phyloP scores from a whole-genome alignment of 1,140 invertebrate genomes.

The Chrysomallon squamiferum region DNA sequence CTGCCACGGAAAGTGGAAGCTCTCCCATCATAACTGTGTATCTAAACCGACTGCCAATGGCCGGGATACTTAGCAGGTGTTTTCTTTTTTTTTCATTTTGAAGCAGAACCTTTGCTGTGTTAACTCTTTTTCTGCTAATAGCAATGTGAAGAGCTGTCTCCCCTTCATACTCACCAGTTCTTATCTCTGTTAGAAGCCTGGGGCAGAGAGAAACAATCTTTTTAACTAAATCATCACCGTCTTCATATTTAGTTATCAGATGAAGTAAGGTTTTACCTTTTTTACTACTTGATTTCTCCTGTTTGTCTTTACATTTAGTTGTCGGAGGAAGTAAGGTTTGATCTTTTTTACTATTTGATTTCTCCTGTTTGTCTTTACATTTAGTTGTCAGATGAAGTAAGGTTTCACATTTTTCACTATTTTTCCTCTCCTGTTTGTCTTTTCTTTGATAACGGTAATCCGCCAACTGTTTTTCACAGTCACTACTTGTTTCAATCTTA shows the following conservation, averaged over 20 bases:
- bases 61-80: conserved; percentile 20
- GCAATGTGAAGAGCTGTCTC: conserved; percentile 42
- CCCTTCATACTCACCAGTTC: conserved; percentile 29
- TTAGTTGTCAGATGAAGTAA: conserved; percentile 13
- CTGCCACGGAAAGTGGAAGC: conserved; percentile 38
- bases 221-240: conserved; percentile 5
- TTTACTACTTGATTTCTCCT: too few relatives aligned
- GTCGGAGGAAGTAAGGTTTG: conserved; percentile 1
- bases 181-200: conserved; percentile 3
- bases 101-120: conserved; percentile 14
- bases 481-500: too few relatives aligned
- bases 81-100: neutral
- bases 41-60: conserved; percentile 30
- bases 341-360: conserved; percentile 3
- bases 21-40: conserved; percentile 51
- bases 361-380: conserved; percentile 10
- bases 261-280: conserved; percentile 14
- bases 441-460: too few relatives aligned
- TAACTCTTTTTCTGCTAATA: conserved; percentile 34
- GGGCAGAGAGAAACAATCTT: conserved; percentile 7
- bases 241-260: conserved; percentile 11
- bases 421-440: too few relatives aligned
- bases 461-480: too few relatives aligned
- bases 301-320: too few relatives aligned
- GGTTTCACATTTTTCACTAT: too few relatives aligned